Evolutionary conservation across 2,113 vertebrate species (phyloP).

Genomic region (Dicentrarchus labrax): DNA sequence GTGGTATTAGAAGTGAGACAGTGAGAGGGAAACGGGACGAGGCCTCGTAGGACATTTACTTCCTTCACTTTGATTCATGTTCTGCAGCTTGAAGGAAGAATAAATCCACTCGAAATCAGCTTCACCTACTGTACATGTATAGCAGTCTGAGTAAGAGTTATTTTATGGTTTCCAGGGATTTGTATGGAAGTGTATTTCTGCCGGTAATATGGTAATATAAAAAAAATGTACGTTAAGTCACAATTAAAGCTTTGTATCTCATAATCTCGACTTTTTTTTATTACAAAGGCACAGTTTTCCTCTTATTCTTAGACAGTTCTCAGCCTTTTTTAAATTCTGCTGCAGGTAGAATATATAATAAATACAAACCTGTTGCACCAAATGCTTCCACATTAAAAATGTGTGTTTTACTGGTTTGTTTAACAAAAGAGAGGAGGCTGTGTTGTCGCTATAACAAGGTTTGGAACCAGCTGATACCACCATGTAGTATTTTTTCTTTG

Average conservation of each 20-base stretch:
- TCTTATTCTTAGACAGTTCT: no score
- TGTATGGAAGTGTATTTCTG: no score
- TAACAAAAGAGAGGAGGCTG: not conserved
- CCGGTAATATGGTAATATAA: no score
- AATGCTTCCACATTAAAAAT: not conserved
- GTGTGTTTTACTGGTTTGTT: not conserved
- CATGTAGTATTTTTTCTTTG: no score
- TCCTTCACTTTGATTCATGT: not conserved
- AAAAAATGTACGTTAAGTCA: not conserved
- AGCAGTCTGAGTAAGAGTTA: not conserved
- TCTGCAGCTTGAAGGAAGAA: not conserved
- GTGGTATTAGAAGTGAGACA: not conserved
- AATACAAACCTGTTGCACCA: not conserved
- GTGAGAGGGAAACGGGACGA: not conserved
- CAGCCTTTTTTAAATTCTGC: constrained; percentile 5
- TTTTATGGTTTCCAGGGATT: not conserved
- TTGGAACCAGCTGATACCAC: no score
- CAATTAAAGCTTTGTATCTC: no score
- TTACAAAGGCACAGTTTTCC: no score
- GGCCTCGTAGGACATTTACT: not conserved
- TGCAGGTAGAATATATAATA: not conserved
- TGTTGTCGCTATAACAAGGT: no score
- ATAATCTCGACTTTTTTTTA: no score
- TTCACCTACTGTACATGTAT: not conserved
- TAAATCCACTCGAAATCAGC: not conserved